Conservation (phyloP, 2,888 invertebrate species). For the Iphiclides podalirius region DNA sequence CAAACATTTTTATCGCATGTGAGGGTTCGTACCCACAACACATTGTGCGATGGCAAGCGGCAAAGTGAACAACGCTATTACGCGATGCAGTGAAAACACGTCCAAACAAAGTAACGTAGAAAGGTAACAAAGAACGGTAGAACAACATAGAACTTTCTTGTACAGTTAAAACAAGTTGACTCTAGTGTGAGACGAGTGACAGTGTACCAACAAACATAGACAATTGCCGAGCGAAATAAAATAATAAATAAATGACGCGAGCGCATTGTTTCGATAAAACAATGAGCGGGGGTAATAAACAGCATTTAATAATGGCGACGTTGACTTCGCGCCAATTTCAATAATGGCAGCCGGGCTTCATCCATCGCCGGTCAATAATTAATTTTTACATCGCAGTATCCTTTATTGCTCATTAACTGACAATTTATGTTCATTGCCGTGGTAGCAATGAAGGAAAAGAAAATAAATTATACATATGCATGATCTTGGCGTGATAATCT, state of each 20-base stretch:
- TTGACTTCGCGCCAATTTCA: conserved; percentile 1
- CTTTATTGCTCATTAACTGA: not conserved
- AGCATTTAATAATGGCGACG: not conserved
- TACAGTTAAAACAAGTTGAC: too few relatives aligned
- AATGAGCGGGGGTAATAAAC: conserved; percentile 13
- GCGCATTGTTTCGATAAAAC: conserved; percentile 16
- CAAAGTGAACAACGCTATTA: too few relatives aligned
- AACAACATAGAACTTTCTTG: too few relatives aligned
- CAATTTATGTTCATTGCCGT: not conserved
- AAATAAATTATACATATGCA: not conserved
- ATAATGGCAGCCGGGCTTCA: not conserved
- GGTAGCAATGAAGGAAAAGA: not conserved
- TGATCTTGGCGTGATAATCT: not conserved
- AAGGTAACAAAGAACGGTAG: too few relatives aligned
- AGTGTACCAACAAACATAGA: conserved; percentile 9
- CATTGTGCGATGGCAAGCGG: too few relatives aligned
- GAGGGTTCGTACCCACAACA: too few relatives aligned
- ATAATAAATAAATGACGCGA: conserved; percentile 18
- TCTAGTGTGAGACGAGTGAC: too few relatives aligned
- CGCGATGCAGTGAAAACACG: too few relatives aligned
- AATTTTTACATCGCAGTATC: not conserved
- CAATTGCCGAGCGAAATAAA: conserved; percentile 7
- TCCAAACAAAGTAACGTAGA: too few relatives aligned
- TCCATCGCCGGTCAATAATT: not conserved
- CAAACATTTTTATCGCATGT: too few relatives aligned